A percentile compares a stretch with the other conserved stretches of the same genome.
Evolutionary conservation across 2,113 vertebrate species (phyloP).

Genomic region (Setophaga kirtlandii): DNA sequence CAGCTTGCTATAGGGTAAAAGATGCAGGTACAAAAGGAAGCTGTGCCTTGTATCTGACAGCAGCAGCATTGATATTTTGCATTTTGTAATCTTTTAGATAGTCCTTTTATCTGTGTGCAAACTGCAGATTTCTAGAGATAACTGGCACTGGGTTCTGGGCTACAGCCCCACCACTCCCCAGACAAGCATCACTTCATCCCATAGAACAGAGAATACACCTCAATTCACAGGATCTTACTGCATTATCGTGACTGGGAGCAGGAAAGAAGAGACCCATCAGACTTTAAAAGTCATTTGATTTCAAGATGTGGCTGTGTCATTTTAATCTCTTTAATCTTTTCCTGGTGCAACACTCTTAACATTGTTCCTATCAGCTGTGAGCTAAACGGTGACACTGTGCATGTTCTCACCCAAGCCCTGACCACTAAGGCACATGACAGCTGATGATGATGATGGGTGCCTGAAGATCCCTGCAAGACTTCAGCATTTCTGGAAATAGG

Average conservation of each 20-base stretch:
- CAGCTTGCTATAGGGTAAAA: not conserved
- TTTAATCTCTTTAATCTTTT: not conserved
- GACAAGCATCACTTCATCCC: not conserved
- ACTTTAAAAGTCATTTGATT: not conserved
- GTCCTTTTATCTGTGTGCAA: not conserved
- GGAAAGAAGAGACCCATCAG: not conserved
- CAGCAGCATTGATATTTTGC: not conserved
- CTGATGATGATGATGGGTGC: not conserved
- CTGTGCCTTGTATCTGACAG: not conserved
- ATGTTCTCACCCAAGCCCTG: not conserved
- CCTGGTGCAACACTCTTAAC: not conserved
- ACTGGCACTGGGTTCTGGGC: not conserved
- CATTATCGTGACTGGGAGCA: not conserved
- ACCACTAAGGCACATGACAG: not conserved
- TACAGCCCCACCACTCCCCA: not conserved
- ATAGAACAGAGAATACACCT: not conserved
- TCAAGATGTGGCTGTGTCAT: not conserved
- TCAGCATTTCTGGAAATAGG: not conserved
- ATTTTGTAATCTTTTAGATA: not conserved
- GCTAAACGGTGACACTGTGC: rapidly evolving
- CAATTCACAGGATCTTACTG: not conserved
- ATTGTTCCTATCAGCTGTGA: rapidly evolving
- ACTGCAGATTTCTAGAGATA: not conserved
- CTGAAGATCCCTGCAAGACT: not conserved
- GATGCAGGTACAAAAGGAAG: not conserved